Base-by-base conservation (phyloP, 2,888 invertebrate genomes). In the Leptothorax acervorum region DNA sequence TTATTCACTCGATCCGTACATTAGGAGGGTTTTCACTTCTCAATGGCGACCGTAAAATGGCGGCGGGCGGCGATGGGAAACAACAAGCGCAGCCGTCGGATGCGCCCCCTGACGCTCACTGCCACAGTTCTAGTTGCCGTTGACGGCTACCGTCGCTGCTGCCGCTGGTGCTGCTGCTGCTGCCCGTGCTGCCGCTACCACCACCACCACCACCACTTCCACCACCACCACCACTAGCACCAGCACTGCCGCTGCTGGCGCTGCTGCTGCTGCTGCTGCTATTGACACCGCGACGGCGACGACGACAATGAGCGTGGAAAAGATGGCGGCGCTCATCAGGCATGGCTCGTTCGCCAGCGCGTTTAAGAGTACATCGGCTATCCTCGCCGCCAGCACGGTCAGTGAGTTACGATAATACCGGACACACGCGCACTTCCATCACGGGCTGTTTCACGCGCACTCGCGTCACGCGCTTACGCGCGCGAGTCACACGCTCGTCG, bases 41-140 rank as follows among this genome's bases (percentile, higher is more conserved):
- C 97, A 97, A 97, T 97, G 97, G 97, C 97, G 97, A 97, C 97
- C 96, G 97, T 97, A 97, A 97, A 97, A 98, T 98, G 98, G 98
- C 98, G 97, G 97, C 79, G 79, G 60, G 73, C 73, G 73, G 87
- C 84, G 92, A 91, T 94, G 94, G 96, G 96, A 97, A 97, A 97
- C 96, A 97, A 97, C 97, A 97, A 97, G 97, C 97, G 96, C 96
- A 96, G 96, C 96, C 96, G 96, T 96, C 95, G 86, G 90, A 95
- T 96, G 96, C 96, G 96, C 96, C 95, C 91, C 94, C 92, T 92
- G 95, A 93, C 95, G 85, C 83, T 89, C 84, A 86, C 87, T 85
- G 81, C 70, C 85, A 96, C 88, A 88, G 74, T 88, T 85, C 71
- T 73, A 81, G 73, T 81, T 62, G 71, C 39, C 60, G 48, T 73